These are phyloP conservation scores for Rhinoderma darwinii DNA, from an alignment of 2,113 vertebrate species.

Conservation along the genomic window DNA sequence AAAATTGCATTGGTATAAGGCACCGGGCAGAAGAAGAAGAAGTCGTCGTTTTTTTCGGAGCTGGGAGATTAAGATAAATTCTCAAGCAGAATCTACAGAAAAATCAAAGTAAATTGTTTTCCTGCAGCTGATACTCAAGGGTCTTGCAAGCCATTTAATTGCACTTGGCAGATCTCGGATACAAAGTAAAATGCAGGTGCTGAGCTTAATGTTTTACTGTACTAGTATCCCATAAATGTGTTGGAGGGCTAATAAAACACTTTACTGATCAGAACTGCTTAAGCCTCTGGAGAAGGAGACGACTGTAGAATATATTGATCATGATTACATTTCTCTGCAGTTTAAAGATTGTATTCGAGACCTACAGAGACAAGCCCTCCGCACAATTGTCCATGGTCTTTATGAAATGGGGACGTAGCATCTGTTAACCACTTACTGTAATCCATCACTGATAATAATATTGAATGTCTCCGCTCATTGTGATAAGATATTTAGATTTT, in stretches of 20 bases:
- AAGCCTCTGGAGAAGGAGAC: not conserved
- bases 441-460: not conserved
- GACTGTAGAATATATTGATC: slow-evolving; percentile 14
- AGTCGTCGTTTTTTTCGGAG: slow-evolving; percentile 11
- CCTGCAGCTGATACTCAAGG: slow-evolving; percentile 20
- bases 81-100: not conserved
- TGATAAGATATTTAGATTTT: too few species aligned
- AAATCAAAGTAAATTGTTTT: slow-evolving; percentile 41
- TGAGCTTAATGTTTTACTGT: slow-evolving; percentile 18
- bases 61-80: slow-evolving; percentile 15
- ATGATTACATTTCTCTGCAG: not conserved
- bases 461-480: not conserved
- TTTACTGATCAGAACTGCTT: slow-evolving; percentile 16
- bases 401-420: not conserved
- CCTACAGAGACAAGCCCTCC: not conserved
- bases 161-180: slow-evolving; percentile 45
- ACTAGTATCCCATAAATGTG: slow-evolving; percentile 14
- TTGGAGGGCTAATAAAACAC: slow-evolving; percentile 8
- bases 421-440: too few species aligned
- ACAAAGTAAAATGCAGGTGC: slow-evolving; percentile 43
- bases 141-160: slow-evolving; percentile 42
- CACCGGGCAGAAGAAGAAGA: too few species aligned
- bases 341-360: not conserved
- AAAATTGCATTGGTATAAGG: too few species aligned
- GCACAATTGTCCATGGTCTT: not conserved